Evolutionary conservation across 2,113 vertebrate genomes (phyloP).

Genomic region (Sander vitreus): DNA sequence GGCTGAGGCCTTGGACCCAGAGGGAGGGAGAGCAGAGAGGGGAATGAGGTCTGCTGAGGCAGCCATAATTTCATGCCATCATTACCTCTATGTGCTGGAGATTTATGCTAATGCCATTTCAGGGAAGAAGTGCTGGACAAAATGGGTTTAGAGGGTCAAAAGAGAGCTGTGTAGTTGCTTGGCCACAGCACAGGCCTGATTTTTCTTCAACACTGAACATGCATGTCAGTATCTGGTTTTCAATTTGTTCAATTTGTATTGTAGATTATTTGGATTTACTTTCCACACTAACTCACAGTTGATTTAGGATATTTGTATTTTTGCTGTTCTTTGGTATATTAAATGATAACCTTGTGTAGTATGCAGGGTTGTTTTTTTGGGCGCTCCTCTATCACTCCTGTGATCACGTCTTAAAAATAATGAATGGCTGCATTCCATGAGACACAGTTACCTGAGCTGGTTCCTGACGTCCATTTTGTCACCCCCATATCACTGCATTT

Average conservation of each 20-base stretch:
- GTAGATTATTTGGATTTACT: conserved; percentile 11
- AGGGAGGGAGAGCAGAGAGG: conserved; percentile 70
- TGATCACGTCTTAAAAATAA: conserved; percentile 16
- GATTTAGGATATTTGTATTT: background rate
- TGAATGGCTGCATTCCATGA: conserved; percentile 6
- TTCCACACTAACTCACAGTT: background rate
- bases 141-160: conserved; percentile 71
- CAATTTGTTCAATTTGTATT: conserved; percentile 31
- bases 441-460: background rate
- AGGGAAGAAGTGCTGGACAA: conserved; percentile 71
- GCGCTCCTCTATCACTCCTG: background rate
- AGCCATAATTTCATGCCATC: conserved; percentile 83
- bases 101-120: conserved; percentile 81
- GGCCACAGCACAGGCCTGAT: conserved; percentile 10
- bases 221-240: conserved; percentile 28
- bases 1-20: conserved; percentile 79
- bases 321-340: background rate
- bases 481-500: conserved; percentile 31
- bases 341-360: background rate
- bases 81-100: conserved; percentile 78
- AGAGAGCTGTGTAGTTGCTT: conserved; percentile 45
- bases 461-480: conserved; percentile 37
- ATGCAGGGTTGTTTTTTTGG: background rate
- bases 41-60: conserved; percentile 74
- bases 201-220: conserved; percentile 17